phyloP scores from a whole-genome alignment of 2,797 vertebrate genomes.

The Thripadectes ignobilis region DNA sequence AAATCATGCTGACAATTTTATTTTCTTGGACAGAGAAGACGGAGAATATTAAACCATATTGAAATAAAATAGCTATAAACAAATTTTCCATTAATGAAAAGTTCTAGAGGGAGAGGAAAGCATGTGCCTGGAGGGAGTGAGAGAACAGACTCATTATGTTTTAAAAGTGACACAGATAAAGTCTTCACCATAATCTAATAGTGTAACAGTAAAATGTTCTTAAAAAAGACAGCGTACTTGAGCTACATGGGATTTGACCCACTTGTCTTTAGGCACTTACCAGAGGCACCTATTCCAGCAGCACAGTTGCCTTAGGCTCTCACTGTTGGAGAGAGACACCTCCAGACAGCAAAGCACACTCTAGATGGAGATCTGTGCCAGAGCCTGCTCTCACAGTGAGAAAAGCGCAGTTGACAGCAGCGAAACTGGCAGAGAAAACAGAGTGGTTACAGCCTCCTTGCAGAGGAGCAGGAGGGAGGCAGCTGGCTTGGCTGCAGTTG shows the following conservation, averaged over 20 bases:
- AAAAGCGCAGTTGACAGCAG: not conserved
- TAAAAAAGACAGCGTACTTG: not conserved
- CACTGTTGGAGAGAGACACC: not conserved
- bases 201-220: not conserved
- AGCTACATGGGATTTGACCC: rapidly evolving
- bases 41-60: not conserved
- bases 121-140: not conserved
- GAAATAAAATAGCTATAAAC: conserved; percentile 1
- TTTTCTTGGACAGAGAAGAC: not conserved
- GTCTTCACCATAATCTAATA: not conserved
- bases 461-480: not conserved
- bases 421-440: not conserved
- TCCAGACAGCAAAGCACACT: not conserved
- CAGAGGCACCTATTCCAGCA: not conserved
- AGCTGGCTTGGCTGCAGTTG: not conserved
- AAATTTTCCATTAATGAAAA: not conserved
- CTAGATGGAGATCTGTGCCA: not conserved
- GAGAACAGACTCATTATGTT: not conserved
- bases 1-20: not conserved
- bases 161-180: not conserved
- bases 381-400: not conserved
- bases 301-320: not conserved
- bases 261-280: not conserved
- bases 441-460: not conserved
- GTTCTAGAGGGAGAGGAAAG: not conserved